Conservation (phyloP, 2,797 vertebrate genomes). For the Acestrorhynchus altus region DNA sequence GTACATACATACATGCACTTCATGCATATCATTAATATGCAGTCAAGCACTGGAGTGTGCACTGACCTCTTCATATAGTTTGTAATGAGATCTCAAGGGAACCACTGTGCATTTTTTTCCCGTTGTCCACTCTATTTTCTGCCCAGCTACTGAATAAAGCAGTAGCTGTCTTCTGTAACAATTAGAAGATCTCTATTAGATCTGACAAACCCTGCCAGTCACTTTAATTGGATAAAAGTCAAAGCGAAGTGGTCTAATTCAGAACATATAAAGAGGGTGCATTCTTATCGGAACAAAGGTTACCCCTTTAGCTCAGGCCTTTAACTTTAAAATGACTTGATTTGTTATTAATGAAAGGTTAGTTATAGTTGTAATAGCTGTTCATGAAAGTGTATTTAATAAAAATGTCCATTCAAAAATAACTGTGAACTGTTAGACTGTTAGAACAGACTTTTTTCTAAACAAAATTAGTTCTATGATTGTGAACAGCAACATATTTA, state of each 20-base stretch:
- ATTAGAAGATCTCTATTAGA: slow-evolving; percentile 37
- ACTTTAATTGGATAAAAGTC: slow-evolving; percentile 11
- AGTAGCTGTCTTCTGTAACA: slow-evolving; percentile 61
- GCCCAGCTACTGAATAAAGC: slow-evolving; percentile 59
- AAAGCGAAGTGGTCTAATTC: slow-evolving; percentile 2
- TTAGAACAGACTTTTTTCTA: no score
- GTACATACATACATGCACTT: slow-evolving; percentile 23
- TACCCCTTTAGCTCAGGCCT: background rate
- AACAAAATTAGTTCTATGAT: background rate
- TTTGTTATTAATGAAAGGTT: slow-evolving; percentile 13
- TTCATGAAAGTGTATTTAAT: background rate
- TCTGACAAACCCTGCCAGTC: slow-evolving; percentile 37
- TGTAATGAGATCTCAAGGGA: slow-evolving; percentile 70
- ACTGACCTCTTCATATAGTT: slow-evolving; percentile 58
- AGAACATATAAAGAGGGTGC: slow-evolving; percentile 1
- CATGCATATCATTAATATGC: slow-evolving; percentile 25
- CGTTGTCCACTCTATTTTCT: slow-evolving; percentile 69
- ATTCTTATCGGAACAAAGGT: background rate
- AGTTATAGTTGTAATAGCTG: no score
- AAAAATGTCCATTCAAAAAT: background rate
- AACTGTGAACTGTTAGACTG: no score
- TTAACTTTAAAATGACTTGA: background rate
- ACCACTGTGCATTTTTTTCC: slow-evolving; percentile 55
- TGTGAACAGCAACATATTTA: background rate
- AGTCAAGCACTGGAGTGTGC: background rate